Evolutionary conservation across 2,113 vertebrate species (phyloP).

Genomic region (Sceloporus tristichus): DNA sequence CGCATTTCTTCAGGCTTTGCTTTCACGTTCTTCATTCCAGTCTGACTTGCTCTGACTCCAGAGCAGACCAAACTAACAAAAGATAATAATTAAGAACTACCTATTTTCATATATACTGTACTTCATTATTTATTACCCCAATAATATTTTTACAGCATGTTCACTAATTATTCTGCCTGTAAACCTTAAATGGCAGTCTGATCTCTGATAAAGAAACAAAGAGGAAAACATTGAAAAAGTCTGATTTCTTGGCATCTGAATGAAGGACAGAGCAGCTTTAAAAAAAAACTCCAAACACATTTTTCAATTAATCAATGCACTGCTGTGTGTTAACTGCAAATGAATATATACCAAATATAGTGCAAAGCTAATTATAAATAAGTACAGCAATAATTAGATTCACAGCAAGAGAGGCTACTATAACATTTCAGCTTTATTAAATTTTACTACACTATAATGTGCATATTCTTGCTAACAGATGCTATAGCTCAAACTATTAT

Average conservation of each 20-base stretch:
- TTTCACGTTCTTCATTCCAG: constrained; percentile 81
- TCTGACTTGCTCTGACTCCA: constrained; percentile 81
- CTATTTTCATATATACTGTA: constrained; percentile 62
- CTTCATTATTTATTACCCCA: constrained; percentile 52
- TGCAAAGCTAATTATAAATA: constrained; percentile 16
- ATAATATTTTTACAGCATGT: constrained; percentile 40
- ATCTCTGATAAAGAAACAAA: constrained; percentile 1
- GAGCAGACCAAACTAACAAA: constrained; percentile 86
- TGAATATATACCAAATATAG: background rate
- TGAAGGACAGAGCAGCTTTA: background rate
- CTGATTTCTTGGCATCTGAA: constrained; percentile 11
- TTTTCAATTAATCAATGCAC: background rate
- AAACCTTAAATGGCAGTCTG: background rate
- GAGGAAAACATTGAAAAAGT: background rate
- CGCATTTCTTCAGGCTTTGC: constrained; percentile 76
- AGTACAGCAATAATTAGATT: constrained; percentile 18
- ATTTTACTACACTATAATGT: constrained; percentile 28
- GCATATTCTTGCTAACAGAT: constrained; percentile 18
- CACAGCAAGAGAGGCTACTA: background rate
- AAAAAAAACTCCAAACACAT: background rate
- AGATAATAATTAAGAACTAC: constrained; percentile 83
- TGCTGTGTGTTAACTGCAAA: background rate
- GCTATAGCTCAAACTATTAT: constrained; percentile 21
- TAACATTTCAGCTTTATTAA: constrained; percentile 36
- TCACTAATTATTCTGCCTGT: constrained; percentile 29